Evolutionary conservation across 2,888 invertebrate species (phyloP), one percentile per base, ranked within the genome.

Genomic region (Tetragonula carbonaria): DNA sequence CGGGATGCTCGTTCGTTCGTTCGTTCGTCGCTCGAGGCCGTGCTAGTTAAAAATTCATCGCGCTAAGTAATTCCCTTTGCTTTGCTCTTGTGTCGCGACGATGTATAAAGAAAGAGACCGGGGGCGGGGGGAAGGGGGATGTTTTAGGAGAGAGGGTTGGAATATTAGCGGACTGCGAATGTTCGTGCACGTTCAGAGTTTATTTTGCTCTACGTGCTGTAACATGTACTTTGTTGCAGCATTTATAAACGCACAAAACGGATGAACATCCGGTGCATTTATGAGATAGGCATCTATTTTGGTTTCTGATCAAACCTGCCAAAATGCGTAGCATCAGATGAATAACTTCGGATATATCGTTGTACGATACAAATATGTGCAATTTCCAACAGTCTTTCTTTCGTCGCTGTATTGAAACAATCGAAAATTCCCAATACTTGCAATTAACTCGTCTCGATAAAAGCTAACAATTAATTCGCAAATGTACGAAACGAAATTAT

Each of bases 11-110:
- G 80, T 13, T 55, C 45, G 51, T 70, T 55, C 45, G 51, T 70
- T 62, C 62, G 53, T 33, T 62, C 62, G 53, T 50, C 45, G 53
- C 73, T 51, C 38, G 65, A 38, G 72, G 77, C 71, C 62, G 59
- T 16, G 77, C 21, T 74, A 65, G 68, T 86, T 86, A 73, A 86
- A 86, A 75, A 81, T 86, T 86, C 84, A 86, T 86, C 80, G 80
- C 66, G 68, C 66, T 51, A 66, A 80, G 71, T 66, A 76, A 80
- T 80, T 80, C 80, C 66, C 80, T 76, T 80, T 59, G 65, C 80
- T 71, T 57, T 71, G 55, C 65, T 71, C 70, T 75, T 50, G 21
- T 14, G 57, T 23, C 57, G 57, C 23, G 57, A 59, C 11, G 57
- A n/a, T 23, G 57, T 59, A 14, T 2, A n/a, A n/a, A 14, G n/a